Conservation (phyloP, 1,140 invertebrate species). For the Galleria mellonella region DNA sequence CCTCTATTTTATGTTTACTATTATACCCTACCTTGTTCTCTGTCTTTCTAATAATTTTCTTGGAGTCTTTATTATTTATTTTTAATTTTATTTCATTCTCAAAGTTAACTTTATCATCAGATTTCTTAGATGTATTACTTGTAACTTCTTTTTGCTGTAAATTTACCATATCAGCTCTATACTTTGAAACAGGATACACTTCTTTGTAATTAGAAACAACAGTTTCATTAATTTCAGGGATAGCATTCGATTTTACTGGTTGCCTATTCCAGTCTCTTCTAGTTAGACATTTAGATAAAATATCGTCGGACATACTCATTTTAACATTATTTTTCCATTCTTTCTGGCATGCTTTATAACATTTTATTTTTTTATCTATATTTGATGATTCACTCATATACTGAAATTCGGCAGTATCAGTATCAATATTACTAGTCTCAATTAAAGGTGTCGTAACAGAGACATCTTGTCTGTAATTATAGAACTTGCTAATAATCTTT, state of each 20-base stretch:
- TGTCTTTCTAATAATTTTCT: constrained; percentile 11
- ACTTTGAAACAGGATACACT: no score
- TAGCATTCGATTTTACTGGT: constrained; percentile 26
- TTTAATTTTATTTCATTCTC: constrained; percentile 23
- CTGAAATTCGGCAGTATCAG: constrained; percentile 40
- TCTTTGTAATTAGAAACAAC: background rate
- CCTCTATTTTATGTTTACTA: constrained; percentile 10
- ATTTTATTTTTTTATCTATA: constrained; percentile 42
- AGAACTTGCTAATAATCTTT: constrained; percentile 33
- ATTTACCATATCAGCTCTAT: no score
- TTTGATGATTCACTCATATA: constrained; percentile 46
- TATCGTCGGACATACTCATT: constrained; percentile 53
- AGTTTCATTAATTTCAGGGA: constrained; percentile 15
- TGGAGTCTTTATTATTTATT: constrained; percentile 5
- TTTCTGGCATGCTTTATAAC: constrained; percentile 52
- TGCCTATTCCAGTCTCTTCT: constrained; percentile 47
- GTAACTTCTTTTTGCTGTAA: no score
- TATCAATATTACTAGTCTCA: constrained; percentile 44
- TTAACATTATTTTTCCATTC: constrained; percentile 32
- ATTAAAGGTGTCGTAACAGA: constrained; percentile 56
- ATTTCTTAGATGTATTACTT: no score
- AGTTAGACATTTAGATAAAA: constrained; percentile 55
- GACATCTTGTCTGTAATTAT: constrained; percentile 46
- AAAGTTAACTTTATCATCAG: constrained; percentile 27
- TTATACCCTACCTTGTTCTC: constrained; percentile 6